These are phyloP conservation scores for Sepioteuthis lessoniana DNA, from an alignment of 2,888 invertebrate genomes.

Conservation along the genomic window DNA sequence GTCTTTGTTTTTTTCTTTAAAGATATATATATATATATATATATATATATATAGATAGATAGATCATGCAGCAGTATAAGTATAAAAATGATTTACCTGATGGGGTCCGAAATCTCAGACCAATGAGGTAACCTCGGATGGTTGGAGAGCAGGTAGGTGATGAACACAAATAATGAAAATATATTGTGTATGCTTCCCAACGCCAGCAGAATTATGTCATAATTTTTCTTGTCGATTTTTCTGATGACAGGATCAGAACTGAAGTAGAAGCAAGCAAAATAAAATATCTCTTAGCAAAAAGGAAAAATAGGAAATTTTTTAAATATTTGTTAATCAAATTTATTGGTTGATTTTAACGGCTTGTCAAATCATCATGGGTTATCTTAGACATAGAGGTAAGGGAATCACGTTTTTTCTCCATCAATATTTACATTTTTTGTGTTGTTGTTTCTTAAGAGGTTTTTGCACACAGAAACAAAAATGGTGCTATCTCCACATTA, in stretches of 20 bases:
- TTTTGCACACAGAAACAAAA: too few relatives aligned
- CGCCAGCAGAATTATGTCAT: slow-evolving; percentile 64
- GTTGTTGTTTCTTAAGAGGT: too few relatives aligned
- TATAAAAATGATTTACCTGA: slow-evolving; percentile 56
- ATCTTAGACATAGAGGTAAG: too few relatives aligned
- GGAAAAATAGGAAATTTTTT: background rate
- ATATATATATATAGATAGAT: too few relatives aligned
- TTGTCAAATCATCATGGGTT: too few relatives aligned
- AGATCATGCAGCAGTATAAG: too few relatives aligned
- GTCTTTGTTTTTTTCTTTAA: too few relatives aligned
- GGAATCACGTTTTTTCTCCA: too few relatives aligned
- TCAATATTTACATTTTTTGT: too few relatives aligned
- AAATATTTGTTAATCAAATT: background rate
- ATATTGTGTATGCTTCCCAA: slow-evolving; percentile 71
- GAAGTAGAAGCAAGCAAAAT: slow-evolving; percentile 51
- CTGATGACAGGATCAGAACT: slow-evolving; percentile 65
- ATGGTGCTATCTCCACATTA: too few relatives aligned
- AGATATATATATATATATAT: too few relatives aligned
- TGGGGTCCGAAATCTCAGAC: slow-evolving; percentile 62
- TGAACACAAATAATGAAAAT: slow-evolving; percentile 70
- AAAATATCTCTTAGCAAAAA: background rate
- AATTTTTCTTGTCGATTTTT: slow-evolving; percentile 58
- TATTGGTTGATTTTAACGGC: too few relatives aligned
- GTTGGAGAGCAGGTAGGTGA: slow-evolving; percentile 74
- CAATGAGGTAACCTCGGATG: slow-evolving; percentile 70